phyloP scores from a whole-genome alignment of 2,888 invertebrate species.

The Caenorhabditis panamensis region DNA sequence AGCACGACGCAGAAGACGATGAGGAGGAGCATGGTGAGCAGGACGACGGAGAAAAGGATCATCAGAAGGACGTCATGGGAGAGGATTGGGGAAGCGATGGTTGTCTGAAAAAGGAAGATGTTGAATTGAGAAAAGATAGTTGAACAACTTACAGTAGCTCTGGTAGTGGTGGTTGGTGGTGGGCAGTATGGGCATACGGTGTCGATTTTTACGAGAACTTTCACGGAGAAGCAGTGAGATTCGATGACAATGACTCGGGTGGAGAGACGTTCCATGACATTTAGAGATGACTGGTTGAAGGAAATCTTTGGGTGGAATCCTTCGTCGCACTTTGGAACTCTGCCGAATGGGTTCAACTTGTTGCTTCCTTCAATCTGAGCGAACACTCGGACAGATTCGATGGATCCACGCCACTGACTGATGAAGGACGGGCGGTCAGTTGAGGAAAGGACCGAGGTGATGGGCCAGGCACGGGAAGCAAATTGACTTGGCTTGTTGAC shows the following conservation, averaged over 20 bases:
- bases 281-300: constrained; percentile 24
- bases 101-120: constrained; percentile 23
- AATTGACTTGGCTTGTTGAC: constrained; percentile 32
- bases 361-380: constrained; percentile 49
- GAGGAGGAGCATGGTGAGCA: not conserved
- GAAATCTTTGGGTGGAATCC: constrained; percentile 44
- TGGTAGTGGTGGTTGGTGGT: constrained; percentile 18
- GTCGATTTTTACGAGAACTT: constrained; percentile 44
- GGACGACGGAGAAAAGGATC: not conserved
- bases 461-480: constrained; percentile 42
- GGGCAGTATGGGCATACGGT: constrained; percentile 55
- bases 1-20: constrained; percentile 4
- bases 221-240: constrained; percentile 49
- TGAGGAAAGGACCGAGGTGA: constrained; percentile 2
- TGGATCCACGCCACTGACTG: constrained; percentile 42
- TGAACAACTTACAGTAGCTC: not conserved
- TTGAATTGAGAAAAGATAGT: not conserved
- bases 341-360: constrained; percentile 53
- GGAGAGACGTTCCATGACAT: constrained; percentile 35
- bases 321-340: constrained; percentile 48
- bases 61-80: constrained; percentile 11
- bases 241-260: constrained; percentile 30
- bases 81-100: not conserved
- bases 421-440: constrained; percentile 34
- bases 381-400: constrained; percentile 20